Evolutionary conservation across 2,888 invertebrate genomes (phyloP).

Genomic region (Standfussiana lucernea): DNA sequence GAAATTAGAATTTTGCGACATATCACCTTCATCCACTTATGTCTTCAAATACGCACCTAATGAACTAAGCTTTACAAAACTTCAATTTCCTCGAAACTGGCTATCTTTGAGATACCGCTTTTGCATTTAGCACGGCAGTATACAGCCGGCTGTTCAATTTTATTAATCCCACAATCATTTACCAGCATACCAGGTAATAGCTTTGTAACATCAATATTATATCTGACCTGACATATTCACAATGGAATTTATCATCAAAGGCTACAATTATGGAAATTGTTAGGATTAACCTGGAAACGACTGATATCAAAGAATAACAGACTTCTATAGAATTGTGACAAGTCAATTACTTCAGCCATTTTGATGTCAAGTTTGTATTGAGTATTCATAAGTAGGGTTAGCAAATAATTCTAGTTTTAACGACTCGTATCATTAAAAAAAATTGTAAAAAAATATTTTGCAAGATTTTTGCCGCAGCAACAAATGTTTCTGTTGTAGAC

Average conservation of each 20-base stretch:
- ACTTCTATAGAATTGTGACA: conserved; percentile 46
- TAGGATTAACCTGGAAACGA: conserved; percentile 33
- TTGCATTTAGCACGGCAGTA: too few relatives aligned
- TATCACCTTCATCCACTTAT: too few relatives aligned
- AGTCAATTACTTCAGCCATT: conserved; percentile 53
- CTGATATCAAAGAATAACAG: conserved; percentile 54
- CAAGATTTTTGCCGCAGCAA: neutral
- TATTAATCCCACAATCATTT: neutral
- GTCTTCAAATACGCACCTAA: too few relatives aligned
- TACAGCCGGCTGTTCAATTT: neutral
- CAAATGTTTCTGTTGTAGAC: neutral
- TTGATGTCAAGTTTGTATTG: conserved; percentile 45
- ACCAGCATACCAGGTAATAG: neutral
- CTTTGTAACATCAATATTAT: conserved; percentile 4
- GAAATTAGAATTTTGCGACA: too few relatives aligned
- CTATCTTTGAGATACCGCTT: too few relatives aligned
- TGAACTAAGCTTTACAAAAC: too few relatives aligned
- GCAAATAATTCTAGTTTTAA: conserved; percentile 28
- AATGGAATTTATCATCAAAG: conserved; percentile 55
- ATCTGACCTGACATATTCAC: neutral
- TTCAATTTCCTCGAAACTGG: too few relatives aligned
- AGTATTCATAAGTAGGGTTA: conserved; percentile 37
- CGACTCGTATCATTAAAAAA: neutral
- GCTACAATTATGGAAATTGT: conserved; percentile 57
- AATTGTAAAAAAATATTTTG: neutral